Evolutionary conservation across 2,888 invertebrate genomes (phyloP), one percentile per base, ranked within the genome.

Genomic region (Empis stercorea): DNA sequence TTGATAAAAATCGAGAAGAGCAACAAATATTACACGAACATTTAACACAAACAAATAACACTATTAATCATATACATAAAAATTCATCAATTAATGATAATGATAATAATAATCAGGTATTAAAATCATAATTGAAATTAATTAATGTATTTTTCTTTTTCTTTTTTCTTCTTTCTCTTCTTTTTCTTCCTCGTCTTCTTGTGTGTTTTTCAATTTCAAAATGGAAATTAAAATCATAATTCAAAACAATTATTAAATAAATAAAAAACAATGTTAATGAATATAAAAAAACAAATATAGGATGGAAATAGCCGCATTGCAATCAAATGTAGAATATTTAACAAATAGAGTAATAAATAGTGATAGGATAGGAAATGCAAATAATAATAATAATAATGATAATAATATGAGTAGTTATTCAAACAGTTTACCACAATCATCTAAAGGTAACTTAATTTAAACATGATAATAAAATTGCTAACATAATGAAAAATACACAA

Each of bases 301-400:
- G 62, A 64, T 65, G 64, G 70, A 70, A 61, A 66, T 70, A 64
- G 65, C 65, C 51, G 60, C 64, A 57, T 57, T 70, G 55, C 70
- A 70, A 58, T 64, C 69, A 55, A 70, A 70, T 62, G 65, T 70
- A 64, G 69, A 70, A 53, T 67, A 64, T 60, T 60, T 70, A 56
- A 63, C 65, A 30, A 68, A 63, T 61, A 66, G 65, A 54, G 65
- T 70, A 57, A 61, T 65, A 49, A 66, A 59, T 58, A 68, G 59
- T 54, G 66, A 68, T 53, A 66, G 64, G 51, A 58, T 66, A 58
- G 62, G 59, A 40, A 40, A 27, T n/a, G 7, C 20, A 14, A 20
- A 27, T n/a, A 20, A 10, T 38, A 38, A 38, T 55, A 66, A 65
- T 63, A 59, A 65, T 55, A 66, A 65, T 63, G 58, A 65, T 59